Evolutionary conservation across 53 echinoderm and acorn worm genomes (phyloP).

Genomic region (Crossaster papposus): DNA sequence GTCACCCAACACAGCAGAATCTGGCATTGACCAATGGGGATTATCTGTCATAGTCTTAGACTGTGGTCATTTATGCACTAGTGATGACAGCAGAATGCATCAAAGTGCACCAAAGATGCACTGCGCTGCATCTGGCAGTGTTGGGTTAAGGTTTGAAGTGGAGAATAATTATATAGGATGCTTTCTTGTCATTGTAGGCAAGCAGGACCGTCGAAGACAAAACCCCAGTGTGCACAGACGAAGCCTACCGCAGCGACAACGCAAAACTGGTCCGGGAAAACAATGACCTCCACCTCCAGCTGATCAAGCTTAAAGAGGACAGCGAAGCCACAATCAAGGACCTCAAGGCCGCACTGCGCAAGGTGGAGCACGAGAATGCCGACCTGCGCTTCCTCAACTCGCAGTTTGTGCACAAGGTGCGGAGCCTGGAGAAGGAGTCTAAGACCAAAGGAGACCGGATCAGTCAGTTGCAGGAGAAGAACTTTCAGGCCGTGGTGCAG

Average conservation of each 20-base stretch:
- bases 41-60: too few species aligned
- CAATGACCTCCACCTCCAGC: conserved; percentile 91
- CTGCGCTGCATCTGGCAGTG: too few species aligned
- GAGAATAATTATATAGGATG: too few species aligned
- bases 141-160: too few species aligned
- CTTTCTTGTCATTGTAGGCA: conserved; percentile 55
- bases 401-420: conserved; percentile 96
- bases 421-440: conserved; percentile 84
- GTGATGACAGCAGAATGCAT: too few species aligned
- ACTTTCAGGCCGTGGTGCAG: conserved; percentile 97
- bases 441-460: conserved; percentile 88
- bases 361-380: conserved; percentile 96
- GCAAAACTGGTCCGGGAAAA: conserved; percentile 88
- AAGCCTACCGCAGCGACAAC: conserved; percentile 97
- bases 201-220: conserved; percentile 68
- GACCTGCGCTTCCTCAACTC: conserved; percentile 95
- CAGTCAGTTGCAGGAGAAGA: conserved; percentile 91
- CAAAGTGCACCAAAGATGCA: too few species aligned
- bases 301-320: conserved; percentile 84
- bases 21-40: too few species aligned
- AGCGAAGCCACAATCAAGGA: conserved; percentile 77
- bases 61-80: too few species aligned
- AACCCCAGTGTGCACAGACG: conserved; percentile 73
- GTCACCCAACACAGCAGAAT: too few species aligned
- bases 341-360: conserved; percentile 81